Base-by-base conservation (phyloP, 2,888 invertebrate species). In the Cremastinae sp. region DNA sequence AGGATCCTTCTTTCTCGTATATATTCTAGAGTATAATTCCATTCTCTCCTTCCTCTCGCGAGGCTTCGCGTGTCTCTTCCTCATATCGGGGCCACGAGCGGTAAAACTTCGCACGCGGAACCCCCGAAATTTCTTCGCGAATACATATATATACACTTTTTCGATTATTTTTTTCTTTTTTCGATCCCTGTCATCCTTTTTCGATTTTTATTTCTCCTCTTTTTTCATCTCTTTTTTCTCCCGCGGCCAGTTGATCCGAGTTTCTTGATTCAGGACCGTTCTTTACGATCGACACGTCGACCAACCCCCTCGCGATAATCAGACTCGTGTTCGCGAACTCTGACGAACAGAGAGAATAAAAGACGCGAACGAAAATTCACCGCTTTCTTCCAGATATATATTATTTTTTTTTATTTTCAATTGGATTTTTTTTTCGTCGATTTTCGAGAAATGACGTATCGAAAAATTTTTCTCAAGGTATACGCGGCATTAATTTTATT, bases 301-400 rank as follows among this genome's bases (percentile, higher is more conserved):
- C 58, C 61, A 28, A 28, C 28, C 64, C 53, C 64, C 58, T 79
- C 74, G 70, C 55, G 78, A 78, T 77, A 72, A 79, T 78, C 61
- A 73, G 68, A 62, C 58, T 49, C 41, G 69, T 64, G 71, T 68
- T 49, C 43, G 61, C 61, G 65, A 28, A n/a, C n/a, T n/a, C n/a
- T 62, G 66, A 62, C 64, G 66, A 56, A 37, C 10, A 73, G 58
- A 64, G 20, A 14, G 14, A 61, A 45, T 49, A 76, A 69, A 71
- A 49, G 70, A 70, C 55, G 0, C 20, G 51, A 20, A 35, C n/a
- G 35, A 51, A 64, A 59, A 45, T 14, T 4, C 1, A 18, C 20
- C 20, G 14, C 8, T 51, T 51, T 51, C 20, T 1, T 51, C 20
- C 3, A 49, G 14, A 49, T n/a, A n/a, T n/a, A 41, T n/a, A 20